These are phyloP conservation scores for Leptoteleia sp. DNA, from an alignment of 1,140 invertebrate species.

Conservation along the genomic window DNA sequence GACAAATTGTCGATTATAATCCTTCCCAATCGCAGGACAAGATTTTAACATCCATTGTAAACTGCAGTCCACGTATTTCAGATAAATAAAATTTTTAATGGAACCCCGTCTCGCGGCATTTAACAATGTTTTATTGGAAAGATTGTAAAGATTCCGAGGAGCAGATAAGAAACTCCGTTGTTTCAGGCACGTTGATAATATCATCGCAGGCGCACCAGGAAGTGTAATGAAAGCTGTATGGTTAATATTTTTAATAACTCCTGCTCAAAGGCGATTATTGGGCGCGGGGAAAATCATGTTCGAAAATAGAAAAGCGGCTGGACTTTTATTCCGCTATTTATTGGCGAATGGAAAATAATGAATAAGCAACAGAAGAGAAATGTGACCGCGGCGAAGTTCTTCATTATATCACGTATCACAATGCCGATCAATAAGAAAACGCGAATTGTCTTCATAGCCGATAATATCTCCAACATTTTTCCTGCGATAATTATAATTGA, in stretches of 20 bases:
- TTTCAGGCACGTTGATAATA: slow-evolving; percentile 39
- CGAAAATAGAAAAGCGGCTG: slow-evolving; percentile 35
- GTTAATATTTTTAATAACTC: slow-evolving; percentile 44
- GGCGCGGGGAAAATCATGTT: slow-evolving; percentile 16
- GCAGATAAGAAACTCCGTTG: slow-evolving; percentile 26
- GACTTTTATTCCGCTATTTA: slow-evolving; percentile 27
- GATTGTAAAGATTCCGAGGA: slow-evolving; percentile 20
- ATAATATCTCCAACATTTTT: slow-evolving; percentile 26
- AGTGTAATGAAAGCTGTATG: slow-evolving; percentile 32
- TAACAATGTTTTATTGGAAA: slow-evolving; percentile 14
- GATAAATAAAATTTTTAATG: slow-evolving; percentile 17
- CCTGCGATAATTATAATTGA: slow-evolving; percentile 20
- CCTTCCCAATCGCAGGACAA: no score
- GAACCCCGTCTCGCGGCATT: slow-evolving; percentile 17
- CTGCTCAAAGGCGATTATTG: slow-evolving; percentile 6
- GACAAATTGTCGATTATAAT: no score
- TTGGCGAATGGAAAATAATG: slow-evolving; percentile 27
- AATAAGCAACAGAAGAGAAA: slow-evolving; percentile 35
- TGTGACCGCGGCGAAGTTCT: slow-evolving; percentile 17
- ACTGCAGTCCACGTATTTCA: slow-evolving; percentile 1
- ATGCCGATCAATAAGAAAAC: slow-evolving; percentile 32
- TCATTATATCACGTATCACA: slow-evolving; percentile 40
- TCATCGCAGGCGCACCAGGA: slow-evolving; percentile 31
- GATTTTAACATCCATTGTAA: no score
- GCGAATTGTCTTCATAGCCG: slow-evolving; percentile 22